These are phyloP conservation scores for Syrista parreyssii DNA, from an alignment of 2,888 invertebrate genomes.

Conservation along the genomic window DNA sequence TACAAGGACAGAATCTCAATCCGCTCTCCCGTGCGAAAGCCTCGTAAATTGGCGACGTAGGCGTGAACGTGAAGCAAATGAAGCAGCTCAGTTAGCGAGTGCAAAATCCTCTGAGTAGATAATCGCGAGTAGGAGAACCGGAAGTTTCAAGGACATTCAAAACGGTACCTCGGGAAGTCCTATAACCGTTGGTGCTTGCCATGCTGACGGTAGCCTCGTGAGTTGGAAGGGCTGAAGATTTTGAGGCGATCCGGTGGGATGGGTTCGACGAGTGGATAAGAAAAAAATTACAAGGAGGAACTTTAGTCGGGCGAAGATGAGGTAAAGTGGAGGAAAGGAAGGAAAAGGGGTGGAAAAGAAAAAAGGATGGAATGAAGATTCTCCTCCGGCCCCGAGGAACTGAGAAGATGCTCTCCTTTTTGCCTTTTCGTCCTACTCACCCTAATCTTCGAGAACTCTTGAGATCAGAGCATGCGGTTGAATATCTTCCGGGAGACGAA, in stretches of 20 bases:
- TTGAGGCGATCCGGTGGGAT: background rate
- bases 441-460: background rate
- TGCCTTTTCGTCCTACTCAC: background rate
- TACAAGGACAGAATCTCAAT: constrained; percentile 9
- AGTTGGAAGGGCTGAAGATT: background rate
- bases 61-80: background rate
- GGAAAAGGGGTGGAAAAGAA: background rate
- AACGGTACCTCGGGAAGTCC: background rate
- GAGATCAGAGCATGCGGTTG: background rate
- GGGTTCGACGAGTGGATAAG: background rate
- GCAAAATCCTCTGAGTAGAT: background rate
- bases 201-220: background rate
- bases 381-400: background rate
- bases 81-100: background rate
- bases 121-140: background rate
- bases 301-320: background rate
- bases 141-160: background rate
- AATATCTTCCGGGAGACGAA: background rate
- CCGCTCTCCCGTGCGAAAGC: background rate
- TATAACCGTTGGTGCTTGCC: background rate
- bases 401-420: background rate
- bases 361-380: background rate
- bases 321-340: background rate
- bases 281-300: background rate
- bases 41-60: background rate